phyloP scores from a whole-genome alignment of 2,888 invertebrate genomes.

The Pammene fasciana region DNA sequence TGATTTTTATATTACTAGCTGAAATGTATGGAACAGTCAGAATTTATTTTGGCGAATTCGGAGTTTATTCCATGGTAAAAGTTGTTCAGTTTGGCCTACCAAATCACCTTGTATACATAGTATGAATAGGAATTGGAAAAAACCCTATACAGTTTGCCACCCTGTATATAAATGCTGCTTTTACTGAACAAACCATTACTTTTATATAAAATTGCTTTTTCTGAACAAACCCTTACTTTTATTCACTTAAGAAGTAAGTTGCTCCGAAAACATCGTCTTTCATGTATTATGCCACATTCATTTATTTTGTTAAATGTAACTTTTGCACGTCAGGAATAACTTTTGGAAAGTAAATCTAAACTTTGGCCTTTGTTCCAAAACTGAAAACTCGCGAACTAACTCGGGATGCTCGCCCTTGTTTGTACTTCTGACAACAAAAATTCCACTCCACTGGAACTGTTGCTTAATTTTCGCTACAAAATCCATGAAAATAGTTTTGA shows the following conservation, averaged over 20 bases:
- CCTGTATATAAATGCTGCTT: no score
- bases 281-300: conserved; percentile 13
- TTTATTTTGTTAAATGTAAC: conserved; percentile 44
- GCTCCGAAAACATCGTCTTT: neutral
- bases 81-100: no score
- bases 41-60: no score
- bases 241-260: neutral
- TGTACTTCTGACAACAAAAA: conserved; percentile 55
- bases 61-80: no score
- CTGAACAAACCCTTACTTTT: neutral
- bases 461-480: conserved; percentile 56
- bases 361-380: conserved; percentile 51
- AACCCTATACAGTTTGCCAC: no score
- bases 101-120: no score
- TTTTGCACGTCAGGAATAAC: conserved; percentile 50
- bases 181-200: no score
- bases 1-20: no score
- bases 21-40: no score
- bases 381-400: conserved; percentile 51
- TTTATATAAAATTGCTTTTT: neutral
- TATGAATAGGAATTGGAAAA: no score
- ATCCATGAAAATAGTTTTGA: conserved; percentile 38
- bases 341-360: conserved; percentile 42
- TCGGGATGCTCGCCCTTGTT: conserved; percentile 50
- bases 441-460: conserved; percentile 54